Evolutionary conservation across 1,140 invertebrate genomes (phyloP).

Genomic region (Hestina assimilis): DNA sequence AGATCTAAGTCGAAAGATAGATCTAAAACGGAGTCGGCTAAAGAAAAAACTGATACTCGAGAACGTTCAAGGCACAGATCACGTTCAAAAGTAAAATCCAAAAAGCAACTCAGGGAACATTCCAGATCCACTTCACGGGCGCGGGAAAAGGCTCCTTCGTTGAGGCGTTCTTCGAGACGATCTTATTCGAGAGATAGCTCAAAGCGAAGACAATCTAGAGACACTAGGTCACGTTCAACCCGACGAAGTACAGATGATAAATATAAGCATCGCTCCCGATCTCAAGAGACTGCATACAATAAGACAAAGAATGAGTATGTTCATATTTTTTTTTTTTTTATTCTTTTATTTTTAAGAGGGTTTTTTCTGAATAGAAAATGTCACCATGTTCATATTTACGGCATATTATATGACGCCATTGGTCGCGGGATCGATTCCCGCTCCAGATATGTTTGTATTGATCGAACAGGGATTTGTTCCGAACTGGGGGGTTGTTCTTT

Average conservation of each 20-base stretch:
- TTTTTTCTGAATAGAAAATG: no score
- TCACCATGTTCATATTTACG: not conserved
- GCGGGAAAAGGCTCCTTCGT: conserved; percentile 41
- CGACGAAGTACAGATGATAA: conserved; percentile 47
- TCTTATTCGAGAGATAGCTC: conserved; percentile 37
- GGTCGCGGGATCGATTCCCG: no score
- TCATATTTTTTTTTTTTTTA: not conserved
- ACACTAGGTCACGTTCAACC: conserved; percentile 46
- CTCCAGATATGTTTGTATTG: no score
- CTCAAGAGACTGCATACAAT: conserved; percentile 52
- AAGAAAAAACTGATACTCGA: conserved; percentile 47
- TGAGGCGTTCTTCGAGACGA: conserved; percentile 30
- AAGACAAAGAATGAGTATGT: conserved; percentile 70
- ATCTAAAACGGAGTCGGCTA: conserved; percentile 40
- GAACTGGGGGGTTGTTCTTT: no score
- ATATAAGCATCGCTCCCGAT: conserved; percentile 54
- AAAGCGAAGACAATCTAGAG: conserved; percentile 25
- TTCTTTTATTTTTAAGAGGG: no score
- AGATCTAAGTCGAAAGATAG: conserved; percentile 53
- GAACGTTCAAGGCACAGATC: conserved; percentile 53
- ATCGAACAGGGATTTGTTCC: no score
- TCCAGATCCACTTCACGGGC: conserved; percentile 51
- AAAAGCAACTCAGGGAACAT: conserved; percentile 48
- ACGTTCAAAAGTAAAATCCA: conserved; percentile 49
- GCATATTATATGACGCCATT: no score